Conservation (phyloP, 2,888 invertebrate genomes). For the Carterocephalus palaemon region DNA sequence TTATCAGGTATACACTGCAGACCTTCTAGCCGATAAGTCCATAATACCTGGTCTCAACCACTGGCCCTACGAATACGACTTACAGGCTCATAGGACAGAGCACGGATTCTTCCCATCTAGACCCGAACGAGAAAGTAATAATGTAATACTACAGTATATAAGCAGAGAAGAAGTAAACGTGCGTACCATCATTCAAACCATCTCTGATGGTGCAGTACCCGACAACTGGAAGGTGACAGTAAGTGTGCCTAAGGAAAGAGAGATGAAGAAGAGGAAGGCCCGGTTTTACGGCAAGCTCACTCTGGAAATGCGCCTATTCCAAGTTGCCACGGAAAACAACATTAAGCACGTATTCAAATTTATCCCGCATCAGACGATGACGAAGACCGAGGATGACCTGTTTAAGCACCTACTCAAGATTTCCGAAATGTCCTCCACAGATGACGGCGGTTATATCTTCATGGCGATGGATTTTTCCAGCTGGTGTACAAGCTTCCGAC, state of each 20-base stretch:
- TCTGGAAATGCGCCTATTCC: constrained; percentile 21
- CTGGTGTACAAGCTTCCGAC: constrained; percentile 20
- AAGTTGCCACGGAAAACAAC: constrained; percentile 25
- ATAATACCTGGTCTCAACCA: constrained; percentile 9
- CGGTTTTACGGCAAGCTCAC: constrained; percentile 24
- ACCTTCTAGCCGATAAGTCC: constrained; percentile 1
- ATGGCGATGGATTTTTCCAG: constrained; percentile 16
- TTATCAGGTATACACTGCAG: constrained; percentile 5
- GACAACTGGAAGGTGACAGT: constrained; percentile 12
- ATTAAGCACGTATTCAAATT: constrained; percentile 17
- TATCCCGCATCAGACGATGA: constrained; percentile 23
- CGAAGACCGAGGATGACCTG: constrained; percentile 19
- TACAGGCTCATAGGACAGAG: constrained; percentile 9
- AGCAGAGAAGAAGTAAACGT: constrained; percentile 24
- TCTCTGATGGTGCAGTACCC: not conserved
- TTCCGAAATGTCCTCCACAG: constrained; percentile 6
- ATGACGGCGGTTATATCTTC: constrained; percentile 9
- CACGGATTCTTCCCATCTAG: constrained; percentile 8
- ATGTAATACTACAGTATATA: constrained; percentile 18
- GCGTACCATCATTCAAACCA: constrained; percentile 13
- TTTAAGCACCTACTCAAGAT: constrained; percentile 19
- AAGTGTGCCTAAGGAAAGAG: constrained; percentile 19
- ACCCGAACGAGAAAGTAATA: constrained; percentile 11
- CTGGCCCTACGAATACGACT: constrained; percentile 24
- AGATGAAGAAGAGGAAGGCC: constrained; percentile 26